Evolutionary conservation across 2,888 invertebrate genomes (phyloP).

Genomic region (Poecilus cupreus): DNA sequence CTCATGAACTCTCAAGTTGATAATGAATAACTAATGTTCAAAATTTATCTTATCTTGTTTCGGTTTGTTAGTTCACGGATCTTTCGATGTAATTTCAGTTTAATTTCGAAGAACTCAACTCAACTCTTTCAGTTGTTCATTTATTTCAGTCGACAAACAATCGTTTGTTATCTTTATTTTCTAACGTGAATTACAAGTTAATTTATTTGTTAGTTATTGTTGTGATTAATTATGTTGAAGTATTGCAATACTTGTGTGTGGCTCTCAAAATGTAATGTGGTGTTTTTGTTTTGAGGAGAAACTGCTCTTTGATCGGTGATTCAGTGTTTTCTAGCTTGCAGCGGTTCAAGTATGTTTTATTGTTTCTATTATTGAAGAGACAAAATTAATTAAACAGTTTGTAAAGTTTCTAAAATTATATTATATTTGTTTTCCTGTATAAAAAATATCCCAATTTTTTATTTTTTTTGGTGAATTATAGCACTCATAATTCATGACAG

Average conservation of each 20-base stretch:
- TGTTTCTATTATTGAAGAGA: no score
- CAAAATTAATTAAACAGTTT: no score
- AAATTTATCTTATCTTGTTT: conserved; percentile 28
- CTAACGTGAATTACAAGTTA: neutral
- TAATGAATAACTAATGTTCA: conserved; percentile 25
- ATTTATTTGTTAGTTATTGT: neutral
- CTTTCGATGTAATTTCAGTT: neutral
- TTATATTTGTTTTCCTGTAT: no score
- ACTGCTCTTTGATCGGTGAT: conserved; percentile 19
- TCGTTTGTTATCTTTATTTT: conserved; percentile 6
- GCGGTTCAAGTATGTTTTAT: neutral
- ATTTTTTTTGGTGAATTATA: no score
- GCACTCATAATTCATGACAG: no score
- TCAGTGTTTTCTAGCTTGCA: conserved; percentile 8
- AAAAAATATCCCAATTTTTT: no score
- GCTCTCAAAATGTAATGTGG: neutral
- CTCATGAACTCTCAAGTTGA: conserved; percentile 17
- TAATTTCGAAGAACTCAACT: neutral
- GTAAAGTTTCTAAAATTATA: no score
- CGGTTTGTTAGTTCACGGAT: conserved; percentile 8
- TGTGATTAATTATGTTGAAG: neutral
- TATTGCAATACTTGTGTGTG: neutral
- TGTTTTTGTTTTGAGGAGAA: neutral
- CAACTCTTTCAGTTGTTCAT: neutral
- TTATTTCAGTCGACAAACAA: neutral